These are phyloP conservation scores for Rotaria socialis DNA, from an alignment of 2,888 invertebrate genomes.

Conservation along the genomic window DNA sequence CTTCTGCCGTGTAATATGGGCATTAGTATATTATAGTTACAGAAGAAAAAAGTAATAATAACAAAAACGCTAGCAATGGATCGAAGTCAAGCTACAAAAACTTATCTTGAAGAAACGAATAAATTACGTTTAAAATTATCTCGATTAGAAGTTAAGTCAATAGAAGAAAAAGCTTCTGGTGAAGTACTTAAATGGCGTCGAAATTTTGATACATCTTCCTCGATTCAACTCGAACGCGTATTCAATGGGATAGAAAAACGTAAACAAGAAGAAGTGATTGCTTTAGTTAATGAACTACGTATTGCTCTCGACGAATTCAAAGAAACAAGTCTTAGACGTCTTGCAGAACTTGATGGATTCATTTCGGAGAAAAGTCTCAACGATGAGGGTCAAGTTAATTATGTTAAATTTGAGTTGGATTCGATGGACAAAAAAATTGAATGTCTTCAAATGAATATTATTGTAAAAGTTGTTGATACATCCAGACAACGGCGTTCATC, in stretches of 20 bases:
- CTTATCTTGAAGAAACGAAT: not conserved
- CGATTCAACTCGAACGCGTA: not conserved
- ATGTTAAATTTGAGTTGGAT: not conserved
- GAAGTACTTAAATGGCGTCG: not conserved
- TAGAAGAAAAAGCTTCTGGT: not conserved
- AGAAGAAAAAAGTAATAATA: too few relatives aligned
- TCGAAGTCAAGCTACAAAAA: not conserved
- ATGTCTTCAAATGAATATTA: not conserved
- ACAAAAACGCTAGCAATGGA: not conserved
- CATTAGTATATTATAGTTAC: too few relatives aligned
- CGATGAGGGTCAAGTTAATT: not conserved
- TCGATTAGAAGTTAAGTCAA: not conserved
- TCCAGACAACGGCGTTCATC: not conserved
- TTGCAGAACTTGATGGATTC: not conserved
- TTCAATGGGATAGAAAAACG: not conserved
- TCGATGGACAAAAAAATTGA: not conserved
- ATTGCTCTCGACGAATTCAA: not conserved
- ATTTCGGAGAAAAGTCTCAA: not conserved
- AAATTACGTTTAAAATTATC: not conserved
- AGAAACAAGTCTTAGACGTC: not conserved
- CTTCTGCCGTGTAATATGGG: too few relatives aligned
- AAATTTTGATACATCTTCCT: not conserved
- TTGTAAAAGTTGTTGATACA: not conserved
- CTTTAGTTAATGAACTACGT: not conserved
- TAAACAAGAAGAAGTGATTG: not conserved